These are phyloP conservation scores for Vimba vimba DNA, from an alignment of 2,113 vertebrate genomes.

Conservation along the genomic window DNA sequence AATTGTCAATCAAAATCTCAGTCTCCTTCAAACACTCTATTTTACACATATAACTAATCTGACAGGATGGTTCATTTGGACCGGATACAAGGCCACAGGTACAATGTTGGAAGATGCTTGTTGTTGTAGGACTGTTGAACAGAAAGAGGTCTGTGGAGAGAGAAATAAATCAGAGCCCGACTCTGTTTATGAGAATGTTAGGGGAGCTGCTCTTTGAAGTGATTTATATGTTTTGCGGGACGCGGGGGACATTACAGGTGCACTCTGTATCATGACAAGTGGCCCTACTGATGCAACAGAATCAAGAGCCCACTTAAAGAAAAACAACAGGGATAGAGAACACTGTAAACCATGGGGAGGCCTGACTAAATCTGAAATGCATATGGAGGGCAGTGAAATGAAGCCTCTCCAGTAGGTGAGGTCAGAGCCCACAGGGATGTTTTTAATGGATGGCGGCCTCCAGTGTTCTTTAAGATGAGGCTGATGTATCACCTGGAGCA, in stretches of 20 bases:
- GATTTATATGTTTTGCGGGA: constrained; percentile 66
- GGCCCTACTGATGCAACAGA: constrained; percentile 65
- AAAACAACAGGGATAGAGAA: constrained; percentile 60
- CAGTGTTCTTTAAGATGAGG: constrained; percentile 38
- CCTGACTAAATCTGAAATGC: constrained; percentile 55
- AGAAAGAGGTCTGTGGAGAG: constrained; percentile 48
- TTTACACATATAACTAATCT: neutral
- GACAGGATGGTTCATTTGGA: constrained; percentile 42
- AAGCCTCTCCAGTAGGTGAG: constrained; percentile 49
- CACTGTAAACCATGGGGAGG: constrained; percentile 37
- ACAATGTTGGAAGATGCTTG: constrained; percentile 48
- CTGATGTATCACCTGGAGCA: constrained; percentile 44
- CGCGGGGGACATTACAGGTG: constrained; percentile 67
- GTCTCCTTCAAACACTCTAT: neutral
- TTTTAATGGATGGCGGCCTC: constrained; percentile 47
- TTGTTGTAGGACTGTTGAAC: constrained; percentile 50
- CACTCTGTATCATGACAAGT: constrained; percentile 64
- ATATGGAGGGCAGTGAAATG: constrained; percentile 42
- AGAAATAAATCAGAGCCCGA: constrained; percentile 49
- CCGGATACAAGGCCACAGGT: constrained; percentile 58
- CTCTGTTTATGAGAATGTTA: constrained; percentile 60
- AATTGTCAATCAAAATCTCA: neutral
- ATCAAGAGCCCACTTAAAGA: constrained; percentile 65
- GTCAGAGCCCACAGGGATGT: constrained; percentile 41
- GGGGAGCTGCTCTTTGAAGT: constrained; percentile 48